Conservation (phyloP, 1,140 invertebrate genomes). For the Penaeus vannamei region DNA sequence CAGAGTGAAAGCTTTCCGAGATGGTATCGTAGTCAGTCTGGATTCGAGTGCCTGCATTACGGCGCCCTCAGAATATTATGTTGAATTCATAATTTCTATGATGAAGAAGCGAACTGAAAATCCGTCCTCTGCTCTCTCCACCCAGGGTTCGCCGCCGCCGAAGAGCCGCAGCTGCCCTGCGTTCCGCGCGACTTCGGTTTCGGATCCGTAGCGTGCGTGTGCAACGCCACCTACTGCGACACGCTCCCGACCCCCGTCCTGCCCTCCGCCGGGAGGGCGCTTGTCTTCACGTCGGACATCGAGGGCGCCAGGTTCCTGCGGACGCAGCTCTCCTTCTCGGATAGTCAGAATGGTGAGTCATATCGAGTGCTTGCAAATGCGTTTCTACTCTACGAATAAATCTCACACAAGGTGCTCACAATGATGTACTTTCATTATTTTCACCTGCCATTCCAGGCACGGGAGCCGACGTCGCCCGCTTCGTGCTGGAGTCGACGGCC, state of each 20-base stretch:
- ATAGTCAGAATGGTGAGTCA: too few relatives aligned
- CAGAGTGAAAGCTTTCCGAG: too few relatives aligned
- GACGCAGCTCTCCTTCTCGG: background rate
- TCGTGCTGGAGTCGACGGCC: conserved; percentile 64
- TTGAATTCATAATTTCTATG: too few relatives aligned
- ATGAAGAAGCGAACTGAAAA: too few relatives aligned
- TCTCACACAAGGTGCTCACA: too few relatives aligned
- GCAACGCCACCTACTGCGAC: conserved; percentile 60
- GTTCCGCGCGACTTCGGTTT: conserved; percentile 31
- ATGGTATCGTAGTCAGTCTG: too few relatives aligned
- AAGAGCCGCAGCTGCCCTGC: conserved; percentile 30
- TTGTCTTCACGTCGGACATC: conserved; percentile 38
- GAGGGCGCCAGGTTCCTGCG: background rate
- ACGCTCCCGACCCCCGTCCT: background rate
- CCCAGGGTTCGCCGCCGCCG: background rate
- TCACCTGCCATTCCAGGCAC: too few relatives aligned
- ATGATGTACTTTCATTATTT: too few relatives aligned
- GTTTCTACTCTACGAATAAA: too few relatives aligned
- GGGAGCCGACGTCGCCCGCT: background rate
- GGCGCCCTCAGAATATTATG: too few relatives aligned
- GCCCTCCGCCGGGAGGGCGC: conserved; percentile 35
- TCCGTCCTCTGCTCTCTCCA: background rate
- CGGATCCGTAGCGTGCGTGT: conserved; percentile 54
- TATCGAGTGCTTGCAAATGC: too few relatives aligned
- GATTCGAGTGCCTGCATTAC: too few relatives aligned